phyloP scores from a whole-genome alignment of 2,888 invertebrate genomes.

The Torymus texanus region DNA sequence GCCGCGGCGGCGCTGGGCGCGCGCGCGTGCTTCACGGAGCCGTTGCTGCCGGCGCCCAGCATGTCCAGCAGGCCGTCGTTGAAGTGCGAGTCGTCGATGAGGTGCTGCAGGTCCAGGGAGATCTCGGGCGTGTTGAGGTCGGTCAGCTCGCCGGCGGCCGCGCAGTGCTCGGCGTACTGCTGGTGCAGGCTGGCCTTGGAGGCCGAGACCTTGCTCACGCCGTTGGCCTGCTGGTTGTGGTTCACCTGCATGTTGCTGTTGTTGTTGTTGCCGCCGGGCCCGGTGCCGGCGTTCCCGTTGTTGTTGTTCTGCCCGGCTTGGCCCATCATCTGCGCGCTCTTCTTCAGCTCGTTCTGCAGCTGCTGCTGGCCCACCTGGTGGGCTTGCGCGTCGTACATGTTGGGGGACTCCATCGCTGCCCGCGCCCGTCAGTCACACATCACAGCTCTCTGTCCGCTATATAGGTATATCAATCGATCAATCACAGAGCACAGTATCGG shows the following conservation, averaged over 20 bases:
- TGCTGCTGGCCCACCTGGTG: constrained; percentile 73
- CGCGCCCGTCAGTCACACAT: constrained; percentile 55
- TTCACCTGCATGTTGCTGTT: constrained; percentile 76
- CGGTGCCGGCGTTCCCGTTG: constrained; percentile 69
- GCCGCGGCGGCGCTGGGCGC: constrained; percentile 78
- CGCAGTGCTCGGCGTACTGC: constrained; percentile 83
- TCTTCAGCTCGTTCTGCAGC: constrained; percentile 79
- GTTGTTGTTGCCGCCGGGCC: constrained; percentile 76
- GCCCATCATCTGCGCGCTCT: constrained; percentile 77
- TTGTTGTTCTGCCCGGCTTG: constrained; percentile 77
- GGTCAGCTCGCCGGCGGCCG: constrained; percentile 83
- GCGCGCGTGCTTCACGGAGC: constrained; percentile 74
- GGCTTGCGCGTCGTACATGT: constrained; percentile 88
- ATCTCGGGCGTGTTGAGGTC: constrained; percentile 95
- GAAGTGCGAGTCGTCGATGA: constrained; percentile 93
- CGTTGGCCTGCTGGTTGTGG: constrained; percentile 77
- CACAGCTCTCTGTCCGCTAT: not conserved
- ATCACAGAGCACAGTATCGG: constrained; percentile 7
- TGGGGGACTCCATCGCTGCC: constrained; percentile 86
- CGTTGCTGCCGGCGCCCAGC: constrained; percentile 77
- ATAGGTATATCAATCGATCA: not conserved
- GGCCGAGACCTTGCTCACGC: constrained; percentile 73
- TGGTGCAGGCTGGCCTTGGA: constrained; percentile 83
- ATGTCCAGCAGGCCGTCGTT: constrained; percentile 92
- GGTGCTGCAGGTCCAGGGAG: constrained; percentile 91